Evolutionary conservation across 2,888 invertebrate genomes (phyloP), one percentile per base, ranked within the genome.

Genomic region (Tethea ocularis): DNA sequence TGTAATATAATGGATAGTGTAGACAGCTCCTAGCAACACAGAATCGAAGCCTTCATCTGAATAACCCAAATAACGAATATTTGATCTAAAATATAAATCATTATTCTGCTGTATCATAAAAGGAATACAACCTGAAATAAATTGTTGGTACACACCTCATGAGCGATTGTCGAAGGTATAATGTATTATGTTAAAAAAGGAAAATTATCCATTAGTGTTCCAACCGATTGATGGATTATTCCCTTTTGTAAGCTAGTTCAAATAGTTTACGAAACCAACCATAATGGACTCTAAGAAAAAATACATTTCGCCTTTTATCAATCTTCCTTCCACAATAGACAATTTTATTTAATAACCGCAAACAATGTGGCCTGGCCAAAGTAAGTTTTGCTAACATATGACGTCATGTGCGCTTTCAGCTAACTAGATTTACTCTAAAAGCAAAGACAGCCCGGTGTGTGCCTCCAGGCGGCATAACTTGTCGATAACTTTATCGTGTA

Each of bases 351-450:
- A 79, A 82, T 82, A 83, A 77, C 75, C 73, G 60, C 66, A 71
- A 67, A 72, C 71, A 76, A 74, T 75, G 64, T 71, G 63, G 56
- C 61, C 52, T 71, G 63, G 56, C 61, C 52, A 65, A 72, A 75
- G 73, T 71, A 71, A 69, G 75, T 77, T 82, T 67, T 57, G 66
- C 60, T 57, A 46, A 62, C 71, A 72, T 75, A 67, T 77, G 78
- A 82, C 80, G 77, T 79, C 77, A 74, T 68, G 20, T 20, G 72
- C 70, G 65, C 66, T 67, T 72, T 68, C 71, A 74, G 64, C 75
- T 82, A 86, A 84, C 80, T 69, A 74, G 78, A 75, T 85, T 84
- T 77, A 64, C 68, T 71, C 65, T 73, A 66, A 77, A 74, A 78
- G 80, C 78, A 80, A 75, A 79, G 80, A 80, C 77, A 75, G 62